Percentiles rank a stretch among this genome's conserved stretches.
Evolutionary conservation across 2,113 vertebrate genomes (phyloP).

Genomic region (Athene noctua): DNA sequence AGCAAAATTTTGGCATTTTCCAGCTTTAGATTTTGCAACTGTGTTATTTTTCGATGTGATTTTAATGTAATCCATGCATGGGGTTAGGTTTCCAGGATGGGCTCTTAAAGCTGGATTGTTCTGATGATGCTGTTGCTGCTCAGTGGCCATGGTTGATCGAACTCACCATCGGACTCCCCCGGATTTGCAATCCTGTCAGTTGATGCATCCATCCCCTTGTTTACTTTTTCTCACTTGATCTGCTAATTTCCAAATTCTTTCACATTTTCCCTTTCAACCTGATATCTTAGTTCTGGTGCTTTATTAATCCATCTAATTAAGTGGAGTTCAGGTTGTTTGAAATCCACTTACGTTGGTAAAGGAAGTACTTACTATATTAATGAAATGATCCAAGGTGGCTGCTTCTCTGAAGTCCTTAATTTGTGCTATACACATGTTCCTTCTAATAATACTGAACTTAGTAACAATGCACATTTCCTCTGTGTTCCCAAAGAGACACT

Average conservation of each 20-base stretch:
- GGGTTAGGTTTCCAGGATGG: neutral
- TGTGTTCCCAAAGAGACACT: neutral
- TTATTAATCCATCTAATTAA: slow-evolving; percentile 32
- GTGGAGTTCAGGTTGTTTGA: slow-evolving; percentile 43
- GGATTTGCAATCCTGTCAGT: fast-evolving
- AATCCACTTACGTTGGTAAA: slow-evolving; percentile 33
- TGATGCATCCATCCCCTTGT: neutral
- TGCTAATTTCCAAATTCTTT: neutral
- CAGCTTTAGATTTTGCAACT: neutral
- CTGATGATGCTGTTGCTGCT: fast-evolving
- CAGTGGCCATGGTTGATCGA: fast-evolving
- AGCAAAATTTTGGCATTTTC: neutral
- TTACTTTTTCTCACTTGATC: neutral
- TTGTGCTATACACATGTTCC: neutral
- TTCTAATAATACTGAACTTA: neutral
- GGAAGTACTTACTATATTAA: slow-evolving; percentile 50
- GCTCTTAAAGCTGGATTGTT: neutral
- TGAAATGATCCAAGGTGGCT: slow-evolving; percentile 15
- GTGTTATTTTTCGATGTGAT: neutral
- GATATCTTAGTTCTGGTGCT: slow-evolving; percentile 21
- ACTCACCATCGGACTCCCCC: fast-evolving
- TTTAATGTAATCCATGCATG: neutral
- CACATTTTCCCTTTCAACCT: slow-evolving; percentile 11
- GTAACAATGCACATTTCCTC: neutral
- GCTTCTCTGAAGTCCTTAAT: slow-evolving; percentile 35